These are phyloP conservation scores for Neuroterus valhalla DNA, from an alignment of 1,140 invertebrate genomes.

Conservation along the genomic window DNA sequence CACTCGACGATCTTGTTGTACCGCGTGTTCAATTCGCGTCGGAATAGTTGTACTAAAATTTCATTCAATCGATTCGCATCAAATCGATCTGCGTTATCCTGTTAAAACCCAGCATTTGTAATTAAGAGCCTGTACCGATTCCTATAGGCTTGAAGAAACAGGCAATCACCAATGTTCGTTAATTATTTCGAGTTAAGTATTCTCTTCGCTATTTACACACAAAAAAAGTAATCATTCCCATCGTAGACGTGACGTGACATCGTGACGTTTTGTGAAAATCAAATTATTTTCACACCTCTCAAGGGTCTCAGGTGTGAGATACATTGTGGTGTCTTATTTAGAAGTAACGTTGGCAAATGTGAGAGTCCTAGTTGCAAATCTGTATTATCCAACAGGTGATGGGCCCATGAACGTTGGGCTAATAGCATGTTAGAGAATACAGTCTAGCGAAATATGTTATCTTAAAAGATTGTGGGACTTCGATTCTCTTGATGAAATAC, in stretches of 20 bases:
- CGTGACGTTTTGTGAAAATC: constrained; percentile 4
- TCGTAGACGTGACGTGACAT: not conserved
- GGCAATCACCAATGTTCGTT: constrained; percentile 15
- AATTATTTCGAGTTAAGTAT: constrained; percentile 6
- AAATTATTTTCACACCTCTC: constrained; percentile 3
- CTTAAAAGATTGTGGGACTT: too few species aligned
- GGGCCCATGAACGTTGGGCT: too few species aligned
- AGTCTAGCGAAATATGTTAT: too few species aligned
- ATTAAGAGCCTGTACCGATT: constrained; percentile 4
- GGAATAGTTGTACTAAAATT: constrained; percentile 23
- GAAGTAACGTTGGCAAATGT: constrained; percentile 4
- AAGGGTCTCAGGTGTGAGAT: not conserved
- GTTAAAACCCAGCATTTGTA: not conserved
- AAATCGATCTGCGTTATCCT: constrained; percentile 13
- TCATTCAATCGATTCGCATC: constrained; percentile 19
- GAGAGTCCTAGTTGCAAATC: not conserved
- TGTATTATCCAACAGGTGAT: too few species aligned
- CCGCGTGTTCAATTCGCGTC: constrained; percentile 22
- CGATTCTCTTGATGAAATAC: too few species aligned
- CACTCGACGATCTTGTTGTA: constrained; percentile 26
- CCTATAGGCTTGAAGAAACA: constrained; percentile 15
- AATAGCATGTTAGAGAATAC: too few species aligned
- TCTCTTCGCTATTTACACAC: constrained; percentile 16
- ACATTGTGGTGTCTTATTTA: constrained; percentile 20
- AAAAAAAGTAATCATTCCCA: constrained; percentile 16